Percentiles rank a stretch among this genome's conserved stretches.
Conservation (phyloP, 2,113 vertebrate genomes). For the Corvus moneduloides region DNA sequence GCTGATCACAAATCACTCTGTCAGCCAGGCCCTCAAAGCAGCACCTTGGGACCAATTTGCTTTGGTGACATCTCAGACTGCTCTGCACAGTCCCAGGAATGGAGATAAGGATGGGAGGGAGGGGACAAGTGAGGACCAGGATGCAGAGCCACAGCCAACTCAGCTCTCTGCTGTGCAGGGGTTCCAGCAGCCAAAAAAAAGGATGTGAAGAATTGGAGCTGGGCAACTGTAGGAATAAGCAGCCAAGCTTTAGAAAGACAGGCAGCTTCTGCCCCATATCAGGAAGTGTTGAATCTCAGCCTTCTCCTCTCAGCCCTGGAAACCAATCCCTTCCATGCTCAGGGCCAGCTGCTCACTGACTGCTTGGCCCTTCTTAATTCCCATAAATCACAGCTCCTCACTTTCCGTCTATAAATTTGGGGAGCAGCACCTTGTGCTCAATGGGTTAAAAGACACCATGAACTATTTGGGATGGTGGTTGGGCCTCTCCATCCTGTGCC, state of each 20-base stretch:
- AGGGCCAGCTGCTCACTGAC: not conserved
- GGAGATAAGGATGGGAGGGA: not conserved
- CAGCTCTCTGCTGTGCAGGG: not conserved
- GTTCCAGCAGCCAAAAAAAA: not conserved
- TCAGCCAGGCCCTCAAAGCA: not conserved
- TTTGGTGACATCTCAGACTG: not conserved
- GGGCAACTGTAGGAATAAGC: not conserved
- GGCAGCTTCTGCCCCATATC: not conserved
- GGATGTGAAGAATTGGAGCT: not conserved
- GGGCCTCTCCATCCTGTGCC: not conserved
- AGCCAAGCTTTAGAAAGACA: not conserved
- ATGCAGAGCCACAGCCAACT: not conserved
- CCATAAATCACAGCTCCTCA: not conserved
- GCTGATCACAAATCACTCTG: not conserved
- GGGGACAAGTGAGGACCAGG: rapidly evolving
- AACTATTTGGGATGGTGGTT: not conserved
- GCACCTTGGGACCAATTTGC: not conserved
- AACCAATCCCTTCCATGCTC: not conserved
- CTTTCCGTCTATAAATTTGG: not conserved
- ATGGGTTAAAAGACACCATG: not conserved
- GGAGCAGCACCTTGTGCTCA: not conserved
- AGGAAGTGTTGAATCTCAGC: not conserved
- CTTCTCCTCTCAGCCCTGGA: not conserved
- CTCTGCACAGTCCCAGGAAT: rapidly evolving
- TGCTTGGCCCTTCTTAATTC: not conserved